Evolutionary conservation across 2,797 vertebrate genomes (phyloP).

Genomic region (Danio albolineatus): DNA sequence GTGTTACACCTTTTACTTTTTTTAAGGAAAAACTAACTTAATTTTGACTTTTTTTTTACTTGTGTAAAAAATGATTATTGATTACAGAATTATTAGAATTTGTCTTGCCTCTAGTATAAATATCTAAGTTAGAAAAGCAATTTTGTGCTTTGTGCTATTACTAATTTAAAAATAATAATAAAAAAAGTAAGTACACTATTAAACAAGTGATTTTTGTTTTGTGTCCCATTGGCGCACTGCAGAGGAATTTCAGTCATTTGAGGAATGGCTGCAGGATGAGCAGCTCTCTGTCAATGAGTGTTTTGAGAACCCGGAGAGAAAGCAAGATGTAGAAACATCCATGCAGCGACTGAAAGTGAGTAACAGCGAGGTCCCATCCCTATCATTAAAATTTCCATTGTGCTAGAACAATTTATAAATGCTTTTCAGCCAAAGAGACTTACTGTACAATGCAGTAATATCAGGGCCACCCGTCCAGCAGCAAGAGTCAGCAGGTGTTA

Average conservation of each 20-base stretch:
- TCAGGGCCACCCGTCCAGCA: background rate
- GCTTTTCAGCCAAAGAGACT: background rate
- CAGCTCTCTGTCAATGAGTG: slow-evolving; percentile 88
- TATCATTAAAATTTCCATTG: background rate
- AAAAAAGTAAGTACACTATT: too few species aligned
- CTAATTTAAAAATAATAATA: background rate
- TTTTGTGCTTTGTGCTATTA: background rate
- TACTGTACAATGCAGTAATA: background rate
- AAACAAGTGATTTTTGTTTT: background rate
- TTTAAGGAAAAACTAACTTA: too few species aligned
- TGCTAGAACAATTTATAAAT: background rate
- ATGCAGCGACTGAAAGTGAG: slow-evolving; percentile 84
- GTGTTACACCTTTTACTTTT: too few species aligned
- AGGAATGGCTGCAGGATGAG: slow-evolving; percentile 86
- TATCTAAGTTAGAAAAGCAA: too few species aligned
- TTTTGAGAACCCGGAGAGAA: slow-evolving; percentile 88
- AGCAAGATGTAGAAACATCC: slow-evolving; percentile 77
- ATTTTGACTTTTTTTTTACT: too few species aligned
- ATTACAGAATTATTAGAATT: too few species aligned
- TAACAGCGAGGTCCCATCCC: slow-evolving; percentile 1
- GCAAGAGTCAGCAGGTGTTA: background rate
- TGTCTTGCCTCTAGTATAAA: too few species aligned
- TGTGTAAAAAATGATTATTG: too few species aligned
- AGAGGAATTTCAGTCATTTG: slow-evolving; percentile 89
- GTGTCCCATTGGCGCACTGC: background rate